These are phyloP conservation scores for Psettodes erumei DNA, from an alignment of 2,113 vertebrate species.

Conservation along the genomic window DNA sequence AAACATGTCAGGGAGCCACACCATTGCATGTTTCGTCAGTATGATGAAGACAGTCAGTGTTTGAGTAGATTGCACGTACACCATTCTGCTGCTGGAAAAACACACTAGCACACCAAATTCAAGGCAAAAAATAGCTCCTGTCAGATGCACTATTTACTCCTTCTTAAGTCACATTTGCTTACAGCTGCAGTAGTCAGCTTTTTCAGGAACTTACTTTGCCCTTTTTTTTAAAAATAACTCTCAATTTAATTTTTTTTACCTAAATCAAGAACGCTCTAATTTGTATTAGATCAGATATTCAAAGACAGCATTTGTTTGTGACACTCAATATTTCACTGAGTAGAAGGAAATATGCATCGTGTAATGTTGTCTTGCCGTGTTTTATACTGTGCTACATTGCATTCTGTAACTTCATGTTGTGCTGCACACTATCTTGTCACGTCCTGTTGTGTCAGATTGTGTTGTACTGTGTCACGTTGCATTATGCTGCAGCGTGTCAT, in stretches of 20 bases:
- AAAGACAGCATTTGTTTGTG: no score
- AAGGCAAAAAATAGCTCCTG: background rate
- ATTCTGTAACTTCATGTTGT: background rate
- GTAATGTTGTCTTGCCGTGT: background rate
- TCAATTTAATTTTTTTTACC: no score
- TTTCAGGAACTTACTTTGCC: background rate
- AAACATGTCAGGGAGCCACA: background rate
- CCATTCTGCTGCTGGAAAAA: background rate
- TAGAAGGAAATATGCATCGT: no score
- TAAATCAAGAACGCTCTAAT: no score
- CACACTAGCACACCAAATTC: background rate
- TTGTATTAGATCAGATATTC: background rate
- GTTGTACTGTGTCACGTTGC: conserved; percentile 59
- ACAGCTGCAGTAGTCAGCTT: background rate
- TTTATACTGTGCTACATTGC: conserved; percentile 1
- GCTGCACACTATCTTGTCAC: conserved; percentile 21
- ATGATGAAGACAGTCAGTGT: background rate
- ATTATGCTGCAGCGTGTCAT: conserved; percentile 56
- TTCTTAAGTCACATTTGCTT: background rate
- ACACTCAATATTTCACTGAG: no score
- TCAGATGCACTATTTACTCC: background rate
- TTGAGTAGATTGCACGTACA: background rate
- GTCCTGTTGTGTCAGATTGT: conserved; percentile 55
- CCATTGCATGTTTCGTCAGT: background rate
- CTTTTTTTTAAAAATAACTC: background rate